Conservation (phyloP, 2,797 vertebrate genomes). For the Emys orbicularis region DNA sequence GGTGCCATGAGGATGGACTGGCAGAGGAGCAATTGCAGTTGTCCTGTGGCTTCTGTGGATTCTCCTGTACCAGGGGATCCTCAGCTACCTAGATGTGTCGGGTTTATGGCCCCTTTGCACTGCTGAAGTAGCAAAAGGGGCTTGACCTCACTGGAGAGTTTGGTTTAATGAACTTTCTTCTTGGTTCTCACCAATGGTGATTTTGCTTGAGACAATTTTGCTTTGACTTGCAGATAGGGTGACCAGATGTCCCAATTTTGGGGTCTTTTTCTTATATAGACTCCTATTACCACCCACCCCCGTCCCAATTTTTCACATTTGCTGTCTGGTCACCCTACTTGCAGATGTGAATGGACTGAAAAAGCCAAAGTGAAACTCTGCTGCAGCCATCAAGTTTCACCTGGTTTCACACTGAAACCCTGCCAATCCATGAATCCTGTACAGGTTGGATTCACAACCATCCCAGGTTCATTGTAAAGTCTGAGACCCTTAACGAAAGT, state of each 20-base stretch:
- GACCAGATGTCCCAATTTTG: too few species aligned
- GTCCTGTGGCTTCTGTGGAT: not conserved
- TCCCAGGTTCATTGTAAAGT: not conserved
- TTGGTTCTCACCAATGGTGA: accelerated
- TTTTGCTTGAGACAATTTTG: not conserved
- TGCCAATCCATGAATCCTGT: not conserved
- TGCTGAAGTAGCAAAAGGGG: not conserved
- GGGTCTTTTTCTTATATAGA: too few species aligned
- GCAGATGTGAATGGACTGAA: not conserved
- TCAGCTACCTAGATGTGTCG: not conserved
- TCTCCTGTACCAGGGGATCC: not conserved
- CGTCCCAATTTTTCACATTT: too few species aligned
- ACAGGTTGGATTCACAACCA: not conserved
- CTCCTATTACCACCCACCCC: too few species aligned
- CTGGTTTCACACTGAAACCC: not conserved
- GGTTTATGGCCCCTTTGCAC: not conserved
- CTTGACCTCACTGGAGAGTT: not conserved
- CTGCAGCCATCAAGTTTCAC: not conserved
- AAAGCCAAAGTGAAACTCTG: not conserved
- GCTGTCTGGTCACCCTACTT: not conserved
- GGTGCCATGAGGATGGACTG: not conserved
- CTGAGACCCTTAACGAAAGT: not conserved
- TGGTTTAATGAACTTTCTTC: not conserved
- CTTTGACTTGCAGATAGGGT: not conserved
- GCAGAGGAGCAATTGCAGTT: not conserved